Percentiles rank a stretch among this genome's conserved stretches.
Evolutionary conservation across 2,888 invertebrate species (phyloP).

Genomic region (Aporophyla lueneburgensis): DNA sequence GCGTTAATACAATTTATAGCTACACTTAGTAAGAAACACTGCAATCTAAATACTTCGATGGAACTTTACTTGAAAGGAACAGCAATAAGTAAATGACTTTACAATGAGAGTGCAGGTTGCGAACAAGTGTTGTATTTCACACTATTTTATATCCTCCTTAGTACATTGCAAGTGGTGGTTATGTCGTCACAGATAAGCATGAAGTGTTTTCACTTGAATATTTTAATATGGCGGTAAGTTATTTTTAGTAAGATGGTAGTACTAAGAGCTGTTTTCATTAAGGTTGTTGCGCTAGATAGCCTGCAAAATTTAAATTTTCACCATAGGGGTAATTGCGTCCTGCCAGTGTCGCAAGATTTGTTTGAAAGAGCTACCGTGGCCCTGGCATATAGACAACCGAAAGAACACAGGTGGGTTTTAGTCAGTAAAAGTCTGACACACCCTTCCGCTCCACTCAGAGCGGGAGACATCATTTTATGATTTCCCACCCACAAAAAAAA

Average conservation of each 20-base stretch:
- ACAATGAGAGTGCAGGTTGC: conserved; percentile 39
- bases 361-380: too few species aligned
- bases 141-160: conserved; percentile 39
- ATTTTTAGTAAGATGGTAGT: background rate
- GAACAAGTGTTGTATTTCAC: conserved; percentile 41
- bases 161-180: conserved; percentile 7
- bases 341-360: too few species aligned
- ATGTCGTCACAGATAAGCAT: conserved; percentile 27
- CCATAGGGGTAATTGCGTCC: too few species aligned
- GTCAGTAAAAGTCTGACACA: too few species aligned
- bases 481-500: too few species aligned
- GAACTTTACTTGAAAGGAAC: conserved; percentile 32
- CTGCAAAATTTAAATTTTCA: too few species aligned
- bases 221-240: conserved; percentile 16
- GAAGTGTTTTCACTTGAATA: conserved; percentile 9
- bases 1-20: conserved; percentile 45
- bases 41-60: conserved; percentile 31
- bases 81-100: conserved; percentile 52
- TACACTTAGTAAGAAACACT: conserved; percentile 16
- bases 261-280: too few species aligned
- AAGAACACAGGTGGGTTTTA: too few species aligned
- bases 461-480: too few species aligned
- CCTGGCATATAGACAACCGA: too few species aligned
- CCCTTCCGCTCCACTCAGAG: too few species aligned
- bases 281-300: too few species aligned